These are phyloP conservation scores for Dolomedes plantarius DNA, from an alignment of 2,888 invertebrate species.

Conservation along the genomic window DNA sequence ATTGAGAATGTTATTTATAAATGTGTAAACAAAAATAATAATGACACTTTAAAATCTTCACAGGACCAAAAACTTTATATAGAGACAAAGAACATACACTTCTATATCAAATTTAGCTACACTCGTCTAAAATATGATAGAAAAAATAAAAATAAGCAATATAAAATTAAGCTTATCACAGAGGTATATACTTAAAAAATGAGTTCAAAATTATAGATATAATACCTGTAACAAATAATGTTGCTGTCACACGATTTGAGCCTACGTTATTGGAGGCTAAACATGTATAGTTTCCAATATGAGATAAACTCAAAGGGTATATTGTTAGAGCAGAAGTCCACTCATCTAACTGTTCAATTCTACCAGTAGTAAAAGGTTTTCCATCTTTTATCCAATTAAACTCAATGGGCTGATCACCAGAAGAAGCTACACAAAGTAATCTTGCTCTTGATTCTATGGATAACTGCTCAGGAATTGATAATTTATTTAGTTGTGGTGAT, in stretches of 20 bases:
- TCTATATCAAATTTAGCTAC: too few species aligned
- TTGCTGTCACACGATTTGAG: constrained; percentile 44
- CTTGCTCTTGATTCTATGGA: constrained; percentile 46
- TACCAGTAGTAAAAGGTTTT: constrained; percentile 13
- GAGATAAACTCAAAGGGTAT: constrained; percentile 49
- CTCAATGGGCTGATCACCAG: constrained; percentile 59
- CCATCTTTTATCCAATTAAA: constrained; percentile 70
- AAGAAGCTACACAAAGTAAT: constrained; percentile 58
- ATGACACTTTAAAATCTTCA: too few species aligned
- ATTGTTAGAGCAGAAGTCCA: constrained; percentile 61
- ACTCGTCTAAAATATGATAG: too few species aligned
- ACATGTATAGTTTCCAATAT: constrained; percentile 70
- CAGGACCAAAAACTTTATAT: too few species aligned
- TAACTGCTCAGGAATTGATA: constrained; percentile 48
- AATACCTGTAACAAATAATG: constrained; percentile 64
- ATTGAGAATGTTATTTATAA: too few species aligned
- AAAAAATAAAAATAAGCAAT: too few species aligned
- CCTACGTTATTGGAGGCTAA: constrained; percentile 50
- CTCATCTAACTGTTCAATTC: constrained; percentile 61
- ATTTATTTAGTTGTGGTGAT: constrained; percentile 54
- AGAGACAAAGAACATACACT: too few species aligned
- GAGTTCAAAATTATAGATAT: too few species aligned
- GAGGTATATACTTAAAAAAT: too few species aligned
- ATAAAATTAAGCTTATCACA: too few species aligned
- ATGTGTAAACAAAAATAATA: too few species aligned